Evolutionary conservation across 2,797 vertebrate species (phyloP).

Genomic region (Tenualosa thibaudeaui): DNA sequence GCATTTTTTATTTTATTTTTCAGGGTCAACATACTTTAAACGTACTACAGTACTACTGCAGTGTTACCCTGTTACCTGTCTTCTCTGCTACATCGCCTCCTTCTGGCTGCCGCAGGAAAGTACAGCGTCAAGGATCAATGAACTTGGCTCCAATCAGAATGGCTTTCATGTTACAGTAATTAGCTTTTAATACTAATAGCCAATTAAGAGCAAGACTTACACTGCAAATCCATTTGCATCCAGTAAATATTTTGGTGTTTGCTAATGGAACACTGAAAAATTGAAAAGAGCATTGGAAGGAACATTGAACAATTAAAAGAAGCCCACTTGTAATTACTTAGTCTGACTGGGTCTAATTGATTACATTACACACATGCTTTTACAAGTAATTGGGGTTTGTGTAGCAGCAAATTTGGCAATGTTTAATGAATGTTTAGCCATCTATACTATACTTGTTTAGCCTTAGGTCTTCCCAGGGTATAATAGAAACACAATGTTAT

Average conservation of each 20-base stretch:
- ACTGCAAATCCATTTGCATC: neutral
- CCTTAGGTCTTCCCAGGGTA: neutral
- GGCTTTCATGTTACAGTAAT: neutral
- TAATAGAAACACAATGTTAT: neutral
- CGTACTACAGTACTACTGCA: no score
- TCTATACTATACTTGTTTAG: neutral
- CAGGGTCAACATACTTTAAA: no score
- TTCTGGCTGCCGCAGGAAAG: slow-evolving; percentile 35
- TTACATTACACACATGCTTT: neutral
- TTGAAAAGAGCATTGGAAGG: neutral
- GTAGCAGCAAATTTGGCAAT: neutral
- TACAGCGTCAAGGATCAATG: slow-evolving; percentile 17
- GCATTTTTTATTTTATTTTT: no score
- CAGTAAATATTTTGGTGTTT: neutral
- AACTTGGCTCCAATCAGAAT: neutral
- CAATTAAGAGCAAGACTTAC: neutral
- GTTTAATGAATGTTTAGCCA: neutral
- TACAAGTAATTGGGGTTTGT: neutral
- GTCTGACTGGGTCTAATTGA: neutral
- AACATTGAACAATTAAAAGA: neutral
- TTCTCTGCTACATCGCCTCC: slow-evolving; percentile 36
- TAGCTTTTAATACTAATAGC: neutral
- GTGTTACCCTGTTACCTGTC: neutral
- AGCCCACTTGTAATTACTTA: neutral
- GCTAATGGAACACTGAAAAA: neutral